Evolutionary conservation across 2,113 vertebrate species (phyloP).

Genomic region (Xyliphius kryptos): DNA sequence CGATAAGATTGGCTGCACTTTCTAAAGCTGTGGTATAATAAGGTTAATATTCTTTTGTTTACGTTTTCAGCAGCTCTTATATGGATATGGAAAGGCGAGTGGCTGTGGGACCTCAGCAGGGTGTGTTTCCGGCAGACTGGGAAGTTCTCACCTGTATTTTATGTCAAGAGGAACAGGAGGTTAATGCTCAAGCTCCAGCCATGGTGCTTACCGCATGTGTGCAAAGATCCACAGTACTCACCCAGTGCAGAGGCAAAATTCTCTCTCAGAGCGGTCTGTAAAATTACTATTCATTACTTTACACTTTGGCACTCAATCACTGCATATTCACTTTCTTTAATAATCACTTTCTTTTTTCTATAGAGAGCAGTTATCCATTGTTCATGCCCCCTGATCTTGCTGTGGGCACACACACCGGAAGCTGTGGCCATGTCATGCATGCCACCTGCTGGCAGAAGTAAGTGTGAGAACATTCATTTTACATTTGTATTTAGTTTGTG

Average conservation of each 20-base stretch:
- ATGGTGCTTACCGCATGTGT: slow-evolving; percentile 96
- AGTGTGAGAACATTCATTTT: slow-evolving; percentile 55
- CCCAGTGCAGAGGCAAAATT: slow-evolving; percentile 77
- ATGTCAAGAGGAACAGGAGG: slow-evolving; percentile 97
- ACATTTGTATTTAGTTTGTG: neutral
- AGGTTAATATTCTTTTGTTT: too few species aligned
- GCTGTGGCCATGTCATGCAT: slow-evolving; percentile 98
- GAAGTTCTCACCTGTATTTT: slow-evolving; percentile 92
- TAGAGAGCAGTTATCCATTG: slow-evolving; percentile 72
- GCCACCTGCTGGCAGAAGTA: slow-evolving; percentile 97
- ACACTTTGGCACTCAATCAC: too few species aligned
- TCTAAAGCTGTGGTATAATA: too few species aligned
- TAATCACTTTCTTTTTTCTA: neutral
- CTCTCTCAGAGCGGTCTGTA: slow-evolving; percentile 57
- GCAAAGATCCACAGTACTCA: slow-evolving; percentile 91
- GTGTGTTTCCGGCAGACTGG: slow-evolving; percentile 71
- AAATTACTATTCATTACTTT: too few species aligned
- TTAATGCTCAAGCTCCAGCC: slow-evolving; percentile 74
- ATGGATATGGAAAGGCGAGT: slow-evolving; percentile 67
- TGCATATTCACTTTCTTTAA: too few species aligned
- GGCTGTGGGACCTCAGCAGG: slow-evolving; percentile 81
- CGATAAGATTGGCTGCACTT: too few species aligned
- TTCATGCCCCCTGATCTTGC: slow-evolving; percentile 86
- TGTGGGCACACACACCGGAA: slow-evolving; percentile 88
- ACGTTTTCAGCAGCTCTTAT: slow-evolving; percentile 25